Base-by-base conservation (phyloP, 2,888 invertebrate species). In the Abrostola tripartita region DNA sequence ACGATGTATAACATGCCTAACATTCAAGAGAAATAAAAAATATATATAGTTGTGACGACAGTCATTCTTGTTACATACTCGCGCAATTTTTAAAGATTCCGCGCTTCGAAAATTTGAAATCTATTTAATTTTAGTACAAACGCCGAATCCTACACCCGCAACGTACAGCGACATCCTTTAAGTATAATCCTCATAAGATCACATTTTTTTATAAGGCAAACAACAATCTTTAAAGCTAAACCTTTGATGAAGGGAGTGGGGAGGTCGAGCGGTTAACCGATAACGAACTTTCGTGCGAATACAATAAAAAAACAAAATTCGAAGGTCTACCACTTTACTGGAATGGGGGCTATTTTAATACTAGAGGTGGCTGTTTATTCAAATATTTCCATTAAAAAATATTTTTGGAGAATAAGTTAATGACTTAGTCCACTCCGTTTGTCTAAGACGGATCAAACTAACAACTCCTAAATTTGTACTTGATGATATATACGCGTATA, bases 151-250 rank as follows among this genome's bases (percentile, higher is more conserved):
- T 84, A 83, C 88, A 86, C 69, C 78, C 85, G 85, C 90, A 83
- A 81, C 85, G 78, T 71, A 81, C 84, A 82, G 85, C 84, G 85
- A 88, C 87, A 90, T 86, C 92, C 88, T 90, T 92, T 87, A 88
- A 90, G 90, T 93, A 92, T 90, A 93, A 90, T 90, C 91, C 89
- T 94, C 94, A 92, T 92, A 94, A 93, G 93, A 94, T 94, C 94
- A 94, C 94, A 94, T 93, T 94, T 91, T 90, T 90, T 89, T 90
- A 90, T 93, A 94, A 94, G 94, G 94, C 94, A 94, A 94, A 94
- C 93, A 93, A 94, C 93, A 94, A 93, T 93, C 81, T 89, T 94
- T 94, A 94, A 94, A 94, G 94, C 94, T 94, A 93, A 92, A 92
- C 91, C 90, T 92, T 92, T 90, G 88, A 90, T 89, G 90, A 85